These are phyloP conservation scores for Sinelater perroti DNA, from an alignment of 2,888 invertebrate genomes.

Conservation along the genomic window DNA sequence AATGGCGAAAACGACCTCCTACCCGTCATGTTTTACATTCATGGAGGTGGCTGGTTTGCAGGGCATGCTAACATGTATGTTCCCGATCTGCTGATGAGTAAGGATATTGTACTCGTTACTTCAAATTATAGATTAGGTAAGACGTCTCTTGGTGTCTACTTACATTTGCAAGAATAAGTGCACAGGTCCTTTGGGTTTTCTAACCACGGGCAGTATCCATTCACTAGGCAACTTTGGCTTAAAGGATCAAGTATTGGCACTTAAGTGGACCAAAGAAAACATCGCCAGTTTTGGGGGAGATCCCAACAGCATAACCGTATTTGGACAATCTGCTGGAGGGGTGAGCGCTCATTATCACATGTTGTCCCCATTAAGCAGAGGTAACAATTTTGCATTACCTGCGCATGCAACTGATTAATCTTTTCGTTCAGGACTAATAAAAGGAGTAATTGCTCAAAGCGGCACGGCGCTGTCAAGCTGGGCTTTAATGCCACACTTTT, in stretches of 20 bases:
- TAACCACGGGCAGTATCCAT: conserved; percentile 45
- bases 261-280: conserved; percentile 55
- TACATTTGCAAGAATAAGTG: conserved; percentile 5
- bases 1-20: conserved; percentile 62
- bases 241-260: conserved; percentile 49
- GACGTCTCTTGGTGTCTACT: background rate
- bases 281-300: conserved; percentile 46
- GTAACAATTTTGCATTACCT: no score
- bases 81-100: conserved; percentile 74
- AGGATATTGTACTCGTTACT: conserved; percentile 69
- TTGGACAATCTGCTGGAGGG: conserved; percentile 59
- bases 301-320: conserved; percentile 53
- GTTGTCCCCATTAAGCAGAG: conserved; percentile 55
- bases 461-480: conserved; percentile 18
- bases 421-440: conserved; percentile 22
- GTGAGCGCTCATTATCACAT: conserved; percentile 57
- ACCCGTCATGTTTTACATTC: conserved; percentile 80
- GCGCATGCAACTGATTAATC: no score
- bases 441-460: conserved; percentile 25
- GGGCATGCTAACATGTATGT: conserved; percentile 76
- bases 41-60: conserved; percentile 79
- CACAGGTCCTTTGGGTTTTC: conserved; percentile 55
- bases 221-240: conserved; percentile 52
- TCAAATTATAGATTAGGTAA: conserved; percentile 45
- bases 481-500: conserved; percentile 18